Conservation (phyloP, 2,888 invertebrate genomes). For the Brachyptera putata region DNA sequence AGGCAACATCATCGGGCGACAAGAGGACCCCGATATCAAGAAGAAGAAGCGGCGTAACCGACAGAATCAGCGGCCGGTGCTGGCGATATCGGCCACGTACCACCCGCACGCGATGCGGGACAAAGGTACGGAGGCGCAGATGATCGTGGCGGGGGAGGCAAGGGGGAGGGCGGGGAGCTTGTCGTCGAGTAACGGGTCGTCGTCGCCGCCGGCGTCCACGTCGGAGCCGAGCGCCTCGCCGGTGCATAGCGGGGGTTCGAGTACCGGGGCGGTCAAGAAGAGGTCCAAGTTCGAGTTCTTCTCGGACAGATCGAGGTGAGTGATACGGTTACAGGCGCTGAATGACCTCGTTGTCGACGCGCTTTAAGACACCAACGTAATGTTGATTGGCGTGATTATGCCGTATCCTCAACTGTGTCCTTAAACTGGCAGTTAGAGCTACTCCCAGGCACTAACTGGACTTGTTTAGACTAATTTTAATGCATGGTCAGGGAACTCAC, state of each 20-base stretch:
- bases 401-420: too few species aligned
- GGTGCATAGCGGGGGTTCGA: conserved; percentile 53
- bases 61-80: conserved; percentile 57
- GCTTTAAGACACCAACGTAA: too few species aligned
- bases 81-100: conserved; percentile 52
- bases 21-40: conserved; percentile 53
- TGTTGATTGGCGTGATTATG: too few species aligned
- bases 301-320: conserved; percentile 77
- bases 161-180: conserved; percentile 70
- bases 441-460: too few species aligned
- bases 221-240: conserved; percentile 71
- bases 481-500: too few species aligned
- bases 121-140: conserved; percentile 30
- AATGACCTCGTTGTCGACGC: too few species aligned
- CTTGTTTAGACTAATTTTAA: too few species aligned
- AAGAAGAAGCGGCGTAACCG: conserved; percentile 66
- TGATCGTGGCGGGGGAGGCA: conserved; percentile 44
- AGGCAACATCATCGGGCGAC: conserved; percentile 48
- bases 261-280: conserved; percentile 61
- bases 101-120: conserved; percentile 21
- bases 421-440: too few species aligned
- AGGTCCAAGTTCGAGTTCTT: conserved; percentile 68
- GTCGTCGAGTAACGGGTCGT: conserved; percentile 72
- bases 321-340: too few species aligned
- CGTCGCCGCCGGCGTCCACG: conserved; percentile 74